Base-by-base conservation (phyloP, 2,797 vertebrate species). In the Pogonophryne albipinna region DNA sequence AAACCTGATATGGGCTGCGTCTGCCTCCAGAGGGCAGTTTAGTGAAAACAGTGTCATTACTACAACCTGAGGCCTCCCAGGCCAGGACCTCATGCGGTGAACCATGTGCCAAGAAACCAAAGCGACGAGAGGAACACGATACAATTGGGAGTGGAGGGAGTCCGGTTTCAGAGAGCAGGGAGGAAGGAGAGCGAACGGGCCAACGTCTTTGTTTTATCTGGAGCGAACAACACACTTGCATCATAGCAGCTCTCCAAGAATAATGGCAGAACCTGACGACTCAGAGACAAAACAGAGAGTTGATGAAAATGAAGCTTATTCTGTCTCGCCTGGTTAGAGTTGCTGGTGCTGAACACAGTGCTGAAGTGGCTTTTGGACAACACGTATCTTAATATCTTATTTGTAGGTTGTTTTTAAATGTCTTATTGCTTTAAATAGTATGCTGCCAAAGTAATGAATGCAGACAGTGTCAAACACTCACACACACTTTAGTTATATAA, bases 251-350 rank as follows among this genome's bases (percentile, higher is more conserved):
- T 74, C 66, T 92, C 91, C 92, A 91, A 92, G 87, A 92, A 89
- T 91, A 91, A 92, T 80, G 91, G 87, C 77, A 84, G 84, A 86
- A 80, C 74, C 76, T 53, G 87, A 87, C 91, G 90, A 93, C 87
- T 92, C 90, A 91, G 83, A 86, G 84, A 82, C 80, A 88, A 92
- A 93, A 92, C 50, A 85, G 71, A 44, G 85, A 86, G 76, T 53
- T 86, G 81, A 88, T 89, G 88, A 89, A 90, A 87, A 77, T 77
- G 51, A 78, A 82, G 73, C 84, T 80, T 16, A 51, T 71, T 42
- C 74, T 79, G 86, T 90, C 79, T 73, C 27, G 60, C 65, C 77
- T 64, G 42, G 67, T 88, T 84, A 82, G 57, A 82, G 38, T 51
- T 6, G 1, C 58, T 27, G 27, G 27, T 27, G 27, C 27, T 27